Percentiles rank a stretch among this genome's conserved stretches.
These are phyloP conservation scores for Rallus crepitans DNA, from an alignment of 2,797 vertebrate species.

Conservation along the genomic window DNA sequence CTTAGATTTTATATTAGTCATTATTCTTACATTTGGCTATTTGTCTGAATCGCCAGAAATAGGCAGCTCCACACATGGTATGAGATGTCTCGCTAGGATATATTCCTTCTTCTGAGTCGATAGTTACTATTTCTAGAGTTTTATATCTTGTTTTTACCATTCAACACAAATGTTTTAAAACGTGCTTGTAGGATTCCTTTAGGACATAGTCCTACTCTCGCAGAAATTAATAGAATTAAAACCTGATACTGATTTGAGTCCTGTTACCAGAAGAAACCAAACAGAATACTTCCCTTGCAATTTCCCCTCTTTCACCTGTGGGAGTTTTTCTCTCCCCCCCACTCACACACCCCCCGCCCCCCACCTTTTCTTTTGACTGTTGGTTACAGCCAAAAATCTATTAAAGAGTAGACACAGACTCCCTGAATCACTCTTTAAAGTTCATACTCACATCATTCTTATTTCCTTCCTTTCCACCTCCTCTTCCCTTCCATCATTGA, in stretches of 20 bases:
- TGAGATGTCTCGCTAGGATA: conserved; percentile 15
- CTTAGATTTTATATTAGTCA: conserved; percentile 57
- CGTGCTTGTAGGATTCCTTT: conserved; percentile 24
- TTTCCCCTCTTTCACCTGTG: neutral
- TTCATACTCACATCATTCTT: conserved; percentile 21
- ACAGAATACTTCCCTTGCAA: conserved; percentile 5
- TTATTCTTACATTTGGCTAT: conserved; percentile 64
- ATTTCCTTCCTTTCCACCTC: neutral
- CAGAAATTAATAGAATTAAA: conserved; percentile 29
- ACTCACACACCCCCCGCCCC: too few species aligned
- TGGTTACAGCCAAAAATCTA: neutral
- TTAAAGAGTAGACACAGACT: neutral
- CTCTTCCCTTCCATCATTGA: neutral
- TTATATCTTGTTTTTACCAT: conserved; percentile 30
- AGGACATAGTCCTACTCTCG: neutral
- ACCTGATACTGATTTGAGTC: conserved; percentile 31
- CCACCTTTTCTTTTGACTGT: neutral
- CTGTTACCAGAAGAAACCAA: neutral
- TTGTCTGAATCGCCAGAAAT: conserved; percentile 60
- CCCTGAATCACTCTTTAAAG: conserved; percentile 28
- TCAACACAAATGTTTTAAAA: conserved; percentile 47
- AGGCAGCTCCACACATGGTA: conserved; percentile 40
- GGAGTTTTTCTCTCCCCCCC: neutral
- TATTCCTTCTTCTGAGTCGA: conserved; percentile 32
- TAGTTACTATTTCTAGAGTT: conserved; percentile 50